Evolutionary conservation across 1,140 invertebrate species (phyloP), one percentile per base, ranked within the genome.

Genomic region (Zelostemma sp.): DNA sequence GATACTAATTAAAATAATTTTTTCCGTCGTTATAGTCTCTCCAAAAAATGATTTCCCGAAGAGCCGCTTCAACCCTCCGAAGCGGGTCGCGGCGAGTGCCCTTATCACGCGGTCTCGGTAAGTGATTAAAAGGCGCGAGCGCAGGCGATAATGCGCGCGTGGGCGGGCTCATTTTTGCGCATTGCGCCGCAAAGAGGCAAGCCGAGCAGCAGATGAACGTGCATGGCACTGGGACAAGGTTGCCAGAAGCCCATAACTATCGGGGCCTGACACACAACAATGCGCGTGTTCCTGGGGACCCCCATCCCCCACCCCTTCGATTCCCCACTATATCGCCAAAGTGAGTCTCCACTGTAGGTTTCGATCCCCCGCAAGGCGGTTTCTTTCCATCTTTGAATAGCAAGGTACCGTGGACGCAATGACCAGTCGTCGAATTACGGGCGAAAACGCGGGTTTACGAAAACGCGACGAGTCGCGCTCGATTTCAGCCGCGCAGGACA

Each of bases 161-260:
- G 47, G 69, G 56, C 17, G 64, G 41, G 25, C 16, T 54, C 57
- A 49, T 67, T 58, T 64, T 54, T 49, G 47, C 17, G 57, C 35
- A 40, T 51, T 58, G n/a, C 47, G 21, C 41, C 56, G 50, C 64
- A 69, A 69, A 60, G 41, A 66, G 66, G 62, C 55, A 60, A 58
- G 62, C 58, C 66, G 66, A 67, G 60, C 56, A 41, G 60, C n/a
- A 28, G 25, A 58, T 63, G 45, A 49, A 65, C 65, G 63, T 51
- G 68, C 72, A 71, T 73, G 79, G 72, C 78, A 85, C 80, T 82
- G 81, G 79, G 82, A 84, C 83, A 85, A 85, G 83, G 83, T 81
- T 84, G 81, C 74, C 75, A 68, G 73, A 73, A 79, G 74, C 73
- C 80, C 78, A 83, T 82, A 83, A 83, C 78, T 81, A 82, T 81